These are phyloP conservation scores for Eulimnadia texana DNA, from an alignment of 1,140 invertebrate species.

Conservation along the genomic window DNA sequence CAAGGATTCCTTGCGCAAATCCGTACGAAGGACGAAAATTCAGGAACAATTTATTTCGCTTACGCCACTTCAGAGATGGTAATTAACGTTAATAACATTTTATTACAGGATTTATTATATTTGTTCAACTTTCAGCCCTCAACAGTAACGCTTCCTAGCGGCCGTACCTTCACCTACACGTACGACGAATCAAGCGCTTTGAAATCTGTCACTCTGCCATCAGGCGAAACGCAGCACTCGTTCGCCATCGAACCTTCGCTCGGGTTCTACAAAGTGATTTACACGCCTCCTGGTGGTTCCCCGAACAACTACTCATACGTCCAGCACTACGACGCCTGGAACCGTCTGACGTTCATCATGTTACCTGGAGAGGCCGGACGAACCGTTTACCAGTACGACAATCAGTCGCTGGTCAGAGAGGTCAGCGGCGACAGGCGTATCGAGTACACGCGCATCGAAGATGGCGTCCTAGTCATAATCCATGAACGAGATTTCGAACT, in stretches of 20 bases:
- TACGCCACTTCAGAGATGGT: constrained; percentile 71
- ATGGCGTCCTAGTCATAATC: constrained; percentile 14
- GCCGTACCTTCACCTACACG: constrained; percentile 63
- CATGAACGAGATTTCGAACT: constrained; percentile 24
- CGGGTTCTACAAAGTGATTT: constrained; percentile 73
- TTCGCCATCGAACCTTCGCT: constrained; percentile 65
- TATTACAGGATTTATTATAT: too few relatives aligned
- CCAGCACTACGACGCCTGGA: constrained; percentile 77
- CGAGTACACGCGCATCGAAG: constrained; percentile 19
- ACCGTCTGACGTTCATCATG: constrained; percentile 67
- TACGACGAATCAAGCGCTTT: constrained; percentile 64
- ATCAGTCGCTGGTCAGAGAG: constrained; percentile 51
- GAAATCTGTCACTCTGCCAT: not conserved
- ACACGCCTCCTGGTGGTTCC: constrained; percentile 68
- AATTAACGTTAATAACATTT: too few relatives aligned
- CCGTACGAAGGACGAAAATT: constrained; percentile 52
- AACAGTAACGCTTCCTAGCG: constrained; percentile 77
- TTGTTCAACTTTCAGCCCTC: constrained; percentile 39
- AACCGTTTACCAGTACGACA: constrained; percentile 79
- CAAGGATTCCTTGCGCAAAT: constrained; percentile 71
- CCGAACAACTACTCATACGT: constrained; percentile 45
- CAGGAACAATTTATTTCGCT: constrained; percentile 50
- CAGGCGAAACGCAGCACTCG: constrained; percentile 51
- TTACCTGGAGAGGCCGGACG: constrained; percentile 79
- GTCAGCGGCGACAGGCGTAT: constrained; percentile 24